Conservation (phyloP, 2,797 vertebrate genomes). For the Enteromius fasciolatus region DNA sequence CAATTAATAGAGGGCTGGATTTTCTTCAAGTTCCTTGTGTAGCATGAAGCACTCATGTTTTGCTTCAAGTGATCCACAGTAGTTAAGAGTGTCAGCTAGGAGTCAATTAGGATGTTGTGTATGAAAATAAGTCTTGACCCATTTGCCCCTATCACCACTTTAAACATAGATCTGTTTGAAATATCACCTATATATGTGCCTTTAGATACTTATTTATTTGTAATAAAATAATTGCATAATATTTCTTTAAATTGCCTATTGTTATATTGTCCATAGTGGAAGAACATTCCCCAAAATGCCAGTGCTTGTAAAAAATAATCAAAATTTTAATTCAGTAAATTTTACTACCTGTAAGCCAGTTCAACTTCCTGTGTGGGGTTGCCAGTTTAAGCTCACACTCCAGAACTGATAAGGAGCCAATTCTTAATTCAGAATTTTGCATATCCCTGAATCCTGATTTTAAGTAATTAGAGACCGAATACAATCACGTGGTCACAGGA, state of each 20-base stretch:
- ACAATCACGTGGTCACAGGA: not conserved
- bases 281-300: not conserved
- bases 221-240: not conserved
- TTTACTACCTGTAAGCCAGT: not conserved
- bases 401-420: not conserved
- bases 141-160: not conserved
- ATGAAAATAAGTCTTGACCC: not conserved
- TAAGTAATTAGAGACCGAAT: not conserved
- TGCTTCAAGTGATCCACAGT: not conserved
- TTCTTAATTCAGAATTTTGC: not conserved
- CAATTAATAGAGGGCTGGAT: not conserved
- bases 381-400: not conserved
- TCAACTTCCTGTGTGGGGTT: not conserved
- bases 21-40: not conserved
- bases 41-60: conserved; percentile 7
- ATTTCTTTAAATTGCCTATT: not conserved
- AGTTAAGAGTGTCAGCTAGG: not conserved
- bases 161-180: not conserved
- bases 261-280: not conserved
- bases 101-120: not conserved
- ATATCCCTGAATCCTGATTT: not conserved
- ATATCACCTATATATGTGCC: not conserved
- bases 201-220: not conserved
- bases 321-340: not conserved
- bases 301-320: not conserved